Evolutionary conservation across 1,140 invertebrate genomes (phyloP), one percentile per base, ranked within the genome.

Genomic region (Drosophila leontia): DNA sequence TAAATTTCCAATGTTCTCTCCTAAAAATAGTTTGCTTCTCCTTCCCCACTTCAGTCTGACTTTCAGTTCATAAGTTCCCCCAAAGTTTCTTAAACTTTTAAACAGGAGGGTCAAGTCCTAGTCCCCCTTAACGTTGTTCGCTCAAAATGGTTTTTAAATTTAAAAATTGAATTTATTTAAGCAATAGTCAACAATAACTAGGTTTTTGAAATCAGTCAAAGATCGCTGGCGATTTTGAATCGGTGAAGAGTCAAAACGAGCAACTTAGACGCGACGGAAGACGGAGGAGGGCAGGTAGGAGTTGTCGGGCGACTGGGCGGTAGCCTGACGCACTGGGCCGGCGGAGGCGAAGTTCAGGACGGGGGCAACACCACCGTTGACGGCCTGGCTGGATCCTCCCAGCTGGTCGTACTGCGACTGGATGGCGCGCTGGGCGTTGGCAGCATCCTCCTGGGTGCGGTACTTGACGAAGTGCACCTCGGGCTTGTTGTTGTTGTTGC

Each of bases 181-280:
- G 70, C 81, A 90, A 85, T 90, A 90, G 76, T 90, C 85, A 90
- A 90, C 85, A 90, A 90, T 78, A 90, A 90, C 85, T 90, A 90
- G 48, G 81, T 47, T 75, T 75, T 71, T 84, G 81, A 72, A 71
- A 76, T 90, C 85, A 90, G 85, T 90, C 81, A 71, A 70, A 90
- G 75, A 84, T 85, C 85, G 85, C 70, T 82, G 65, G 47, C 59
- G 53, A 60, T 79, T 71, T 65, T 65, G 60, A 81, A 51, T 83
- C 77, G 29, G 26, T 48, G 45, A 75, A 45, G 76, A 78, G 65
- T 80, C 37, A 57, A 62, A 62, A 32, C 53, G 60, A 69, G 60
- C 55, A 35, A 75, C 69, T 82, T 88, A 88, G 64, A 88, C 81
- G 71, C 85, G 85, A 70, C 91, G 91, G 83, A 92, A 91, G 68